Percentiles rank a stretch among this genome's conserved stretches.
These are phyloP conservation scores for Coracopsis vasa DNA, from an alignment of 2,113 vertebrate species.

Conservation along the genomic window DNA sequence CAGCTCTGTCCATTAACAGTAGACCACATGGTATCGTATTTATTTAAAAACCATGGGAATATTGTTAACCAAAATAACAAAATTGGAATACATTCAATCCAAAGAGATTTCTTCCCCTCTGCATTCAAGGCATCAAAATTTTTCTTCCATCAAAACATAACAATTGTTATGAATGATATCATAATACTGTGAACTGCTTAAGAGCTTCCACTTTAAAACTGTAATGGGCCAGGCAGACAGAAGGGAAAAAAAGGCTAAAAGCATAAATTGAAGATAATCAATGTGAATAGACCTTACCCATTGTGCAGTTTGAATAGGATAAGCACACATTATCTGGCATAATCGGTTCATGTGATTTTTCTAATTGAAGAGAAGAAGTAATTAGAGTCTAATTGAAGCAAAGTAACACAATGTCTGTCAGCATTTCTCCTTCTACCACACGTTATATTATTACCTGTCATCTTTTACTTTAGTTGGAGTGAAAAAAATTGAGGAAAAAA, in stretches of 20 bases:
- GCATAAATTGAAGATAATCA: slow-evolving; percentile 75
- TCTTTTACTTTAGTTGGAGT: slow-evolving; percentile 42
- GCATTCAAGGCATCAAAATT: slow-evolving; percentile 62
- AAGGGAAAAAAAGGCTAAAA: slow-evolving; percentile 66
- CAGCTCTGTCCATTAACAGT: slow-evolving; percentile 10
- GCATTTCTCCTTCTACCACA: slow-evolving; percentile 62
- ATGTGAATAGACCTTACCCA: slow-evolving; percentile 73
- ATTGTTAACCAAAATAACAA: slow-evolving; percentile 41
- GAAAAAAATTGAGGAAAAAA: neutral
- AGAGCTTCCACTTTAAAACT: slow-evolving; percentile 72
- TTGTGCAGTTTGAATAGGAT: slow-evolving; percentile 73
- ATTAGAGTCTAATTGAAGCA: slow-evolving; percentile 74
- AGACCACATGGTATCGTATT: slow-evolving; percentile 20
- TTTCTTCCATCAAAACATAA: slow-evolving; percentile 71
- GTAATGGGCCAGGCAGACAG: slow-evolving; percentile 67
- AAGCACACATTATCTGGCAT: slow-evolving; percentile 74
- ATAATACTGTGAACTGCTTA: slow-evolving; percentile 72
- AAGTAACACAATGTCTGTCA: slow-evolving; percentile 73
- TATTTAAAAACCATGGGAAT: slow-evolving; percentile 26
- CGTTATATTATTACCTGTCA: slow-evolving; percentile 71
- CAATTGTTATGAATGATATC: slow-evolving; percentile 73
- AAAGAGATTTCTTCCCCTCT: neutral
- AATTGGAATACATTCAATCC: slow-evolving; percentile 19
- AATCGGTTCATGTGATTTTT: slow-evolving; percentile 76
- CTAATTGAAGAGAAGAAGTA: slow-evolving; percentile 75